Conservation (phyloP, 2,113 vertebrate species). For the Sterna hirundo region DNA sequence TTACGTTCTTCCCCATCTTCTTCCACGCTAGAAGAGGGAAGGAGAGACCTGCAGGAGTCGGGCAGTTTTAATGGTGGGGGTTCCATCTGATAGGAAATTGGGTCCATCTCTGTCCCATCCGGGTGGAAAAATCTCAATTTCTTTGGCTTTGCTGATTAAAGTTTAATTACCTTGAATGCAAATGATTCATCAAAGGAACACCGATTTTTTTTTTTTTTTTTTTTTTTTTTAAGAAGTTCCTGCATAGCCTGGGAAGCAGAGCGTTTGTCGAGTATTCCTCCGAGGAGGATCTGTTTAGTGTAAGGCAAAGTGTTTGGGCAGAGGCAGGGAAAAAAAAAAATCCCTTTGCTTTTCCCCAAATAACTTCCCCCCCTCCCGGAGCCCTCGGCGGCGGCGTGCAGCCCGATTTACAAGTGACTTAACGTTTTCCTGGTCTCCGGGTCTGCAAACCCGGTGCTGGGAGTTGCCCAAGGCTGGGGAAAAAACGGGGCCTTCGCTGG, state of each 20-base stretch:
- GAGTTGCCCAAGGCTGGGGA: neutral
- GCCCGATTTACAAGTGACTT: neutral
- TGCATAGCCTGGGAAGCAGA: neutral
- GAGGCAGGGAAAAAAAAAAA: neutral
- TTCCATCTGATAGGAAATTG: neutral
- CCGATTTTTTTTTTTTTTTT: neutral
- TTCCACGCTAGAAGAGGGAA: neutral
- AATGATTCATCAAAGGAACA: neutral
- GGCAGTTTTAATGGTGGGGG: neutral
- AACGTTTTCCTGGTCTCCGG: neutral
- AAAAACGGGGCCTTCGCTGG: neutral
- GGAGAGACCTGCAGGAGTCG: neutral
- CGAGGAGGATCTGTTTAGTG: neutral
- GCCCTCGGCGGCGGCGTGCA: neutral
- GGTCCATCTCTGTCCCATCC: neutral
- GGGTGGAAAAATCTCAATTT: neutral
- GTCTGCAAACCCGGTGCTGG: neutral
- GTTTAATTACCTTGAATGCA: conserved; percentile 22
- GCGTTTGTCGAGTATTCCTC: neutral
- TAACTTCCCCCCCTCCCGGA: neutral
- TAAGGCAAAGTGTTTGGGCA: neutral
- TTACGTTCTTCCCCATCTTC: neutral
- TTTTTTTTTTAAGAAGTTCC: neutral
- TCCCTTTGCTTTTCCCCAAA: neutral
- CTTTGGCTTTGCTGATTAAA: neutral